A percentile compares a stretch with the other conserved stretches of the same genome.
Conservation (phyloP, 2,888 invertebrate species). For the Acanthosepion esculentum region DNA sequence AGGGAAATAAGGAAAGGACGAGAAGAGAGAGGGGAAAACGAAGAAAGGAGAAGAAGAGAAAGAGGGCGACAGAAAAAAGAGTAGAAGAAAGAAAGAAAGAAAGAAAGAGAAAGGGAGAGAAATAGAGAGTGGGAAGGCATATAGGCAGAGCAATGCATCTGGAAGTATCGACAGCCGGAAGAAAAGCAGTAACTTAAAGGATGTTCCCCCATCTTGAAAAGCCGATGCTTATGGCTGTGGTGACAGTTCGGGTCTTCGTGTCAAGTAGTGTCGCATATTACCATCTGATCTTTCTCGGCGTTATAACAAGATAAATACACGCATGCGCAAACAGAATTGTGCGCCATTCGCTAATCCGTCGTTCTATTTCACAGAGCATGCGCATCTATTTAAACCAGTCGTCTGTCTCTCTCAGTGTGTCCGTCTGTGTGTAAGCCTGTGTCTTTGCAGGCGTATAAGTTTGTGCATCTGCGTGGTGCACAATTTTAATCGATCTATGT, state of each 20-base stretch:
- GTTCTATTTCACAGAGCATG: neutral
- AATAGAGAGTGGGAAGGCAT: neutral
- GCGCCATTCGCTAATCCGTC: neutral
- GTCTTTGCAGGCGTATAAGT: too few species aligned
- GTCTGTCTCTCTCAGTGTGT: neutral
- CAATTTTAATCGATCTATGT: neutral
- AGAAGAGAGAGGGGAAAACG: neutral
- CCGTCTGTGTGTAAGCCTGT: too few species aligned
- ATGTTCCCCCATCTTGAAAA: neutral
- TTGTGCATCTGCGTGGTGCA: too few species aligned
- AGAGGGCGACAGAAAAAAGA: too few species aligned
- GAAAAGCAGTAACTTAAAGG: too few species aligned
- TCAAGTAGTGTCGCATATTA: neutral
- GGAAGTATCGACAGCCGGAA: neutral
- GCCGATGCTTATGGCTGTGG: neutral
- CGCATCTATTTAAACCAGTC: neutral
- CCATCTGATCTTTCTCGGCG: neutral
- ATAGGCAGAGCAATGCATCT: neutral
- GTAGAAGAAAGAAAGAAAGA: neutral
- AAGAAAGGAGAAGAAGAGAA: neutral
- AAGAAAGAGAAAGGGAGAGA: neutral
- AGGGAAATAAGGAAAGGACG: too few species aligned
- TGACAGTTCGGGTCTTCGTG: neutral
- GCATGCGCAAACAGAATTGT: neutral
- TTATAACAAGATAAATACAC: too few species aligned